Evolutionary conservation across 2,888 invertebrate genomes (phyloP).

Genomic region (Campoplex capitator): DNA sequence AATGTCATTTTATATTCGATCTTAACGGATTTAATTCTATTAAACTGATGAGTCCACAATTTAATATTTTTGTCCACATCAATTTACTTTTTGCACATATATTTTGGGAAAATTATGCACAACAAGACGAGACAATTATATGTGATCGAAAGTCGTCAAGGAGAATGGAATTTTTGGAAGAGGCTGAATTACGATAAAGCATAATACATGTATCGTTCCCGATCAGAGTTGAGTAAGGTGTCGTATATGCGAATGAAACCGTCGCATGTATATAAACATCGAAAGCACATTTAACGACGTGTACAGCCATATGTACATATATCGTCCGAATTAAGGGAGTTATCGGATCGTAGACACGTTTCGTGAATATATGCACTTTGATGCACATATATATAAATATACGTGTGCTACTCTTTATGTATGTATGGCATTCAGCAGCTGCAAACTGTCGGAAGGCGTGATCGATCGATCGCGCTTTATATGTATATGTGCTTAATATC

Average conservation of each 20-base stretch:
- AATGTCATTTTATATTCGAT: background rate
- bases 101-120: background rate
- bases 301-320: conserved; percentile 15
- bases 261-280: conserved; percentile 18
- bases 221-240: conserved; percentile 17
- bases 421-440: conserved; percentile 45
- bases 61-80: background rate
- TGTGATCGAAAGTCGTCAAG: background rate
- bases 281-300: conserved; percentile 21
- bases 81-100: background rate
- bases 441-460: conserved; percentile 43
- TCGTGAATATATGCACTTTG: conserved; percentile 42
- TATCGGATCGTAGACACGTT: conserved; percentile 61
- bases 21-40: background rate
- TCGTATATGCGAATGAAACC: conserved; percentile 4
- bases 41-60: background rate
- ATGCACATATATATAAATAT: background rate
- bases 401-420: background rate
- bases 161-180: background rate
- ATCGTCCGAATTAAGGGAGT: conserved; percentile 53
- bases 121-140: background rate
- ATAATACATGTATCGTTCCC: conserved; percentile 8
- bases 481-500: background rate
- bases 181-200: background rate
- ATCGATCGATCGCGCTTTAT: conserved; percentile 51